Percentiles rank a stretch among this genome's conserved stretches.
Evolutionary conservation across 2,113 vertebrate species (phyloP).

Genomic region (Fulica atra): DNA sequence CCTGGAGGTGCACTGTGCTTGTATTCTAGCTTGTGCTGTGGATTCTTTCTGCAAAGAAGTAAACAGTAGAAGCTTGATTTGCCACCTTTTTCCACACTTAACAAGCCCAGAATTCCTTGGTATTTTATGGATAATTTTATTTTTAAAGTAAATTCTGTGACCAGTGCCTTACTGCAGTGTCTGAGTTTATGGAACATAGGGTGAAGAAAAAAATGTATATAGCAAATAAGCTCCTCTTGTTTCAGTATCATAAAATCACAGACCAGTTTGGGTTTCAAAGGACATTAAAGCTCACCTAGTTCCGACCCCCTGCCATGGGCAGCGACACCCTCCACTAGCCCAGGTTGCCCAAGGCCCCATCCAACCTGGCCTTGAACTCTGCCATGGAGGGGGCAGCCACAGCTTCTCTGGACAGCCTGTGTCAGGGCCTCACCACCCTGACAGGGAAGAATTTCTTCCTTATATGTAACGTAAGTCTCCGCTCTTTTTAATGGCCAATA

Average conservation of each 20-base stretch:
- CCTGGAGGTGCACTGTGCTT: conserved; percentile 73
- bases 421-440: too few species aligned
- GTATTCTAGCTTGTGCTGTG: conserved; percentile 81
- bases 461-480: too few species aligned
- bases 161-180: not conserved
- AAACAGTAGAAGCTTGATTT: not conserved
- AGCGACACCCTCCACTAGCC: too few species aligned
- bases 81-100: not conserved
- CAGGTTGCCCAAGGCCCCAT: too few species aligned
- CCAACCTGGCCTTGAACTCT: too few species aligned
- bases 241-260: not conserved
- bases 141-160: not conserved
- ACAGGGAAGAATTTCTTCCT: too few species aligned
- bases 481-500: not conserved
- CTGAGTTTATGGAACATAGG: not conserved
- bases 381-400: too few species aligned
- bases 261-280: too few species aligned
- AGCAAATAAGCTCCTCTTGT: not conserved
- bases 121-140: not conserved
- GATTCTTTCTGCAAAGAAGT: conserved; percentile 78
- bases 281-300: too few species aligned
- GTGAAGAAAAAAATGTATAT: not conserved
- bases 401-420: too few species aligned
- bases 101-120: not conserved
- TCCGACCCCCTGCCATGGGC: too few species aligned